These are phyloP conservation scores for Athene cunicularia DNA, from an alignment of 2,113 vertebrate genomes.

Conservation along the genomic window DNA sequence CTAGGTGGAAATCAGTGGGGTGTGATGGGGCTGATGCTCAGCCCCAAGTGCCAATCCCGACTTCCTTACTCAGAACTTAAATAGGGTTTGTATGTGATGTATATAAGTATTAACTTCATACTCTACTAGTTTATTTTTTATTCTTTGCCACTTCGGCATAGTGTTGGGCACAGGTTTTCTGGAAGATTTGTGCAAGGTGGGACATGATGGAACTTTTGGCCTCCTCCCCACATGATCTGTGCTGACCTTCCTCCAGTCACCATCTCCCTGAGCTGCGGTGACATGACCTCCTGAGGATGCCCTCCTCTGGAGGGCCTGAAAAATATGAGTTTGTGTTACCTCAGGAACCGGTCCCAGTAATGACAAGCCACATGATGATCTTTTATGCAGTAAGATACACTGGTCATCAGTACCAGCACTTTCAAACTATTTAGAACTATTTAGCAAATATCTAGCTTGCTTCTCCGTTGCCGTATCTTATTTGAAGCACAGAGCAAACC, in stretches of 20 bases:
- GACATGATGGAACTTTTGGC: accelerated
- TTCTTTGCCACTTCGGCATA: neutral
- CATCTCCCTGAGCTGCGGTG: neutral
- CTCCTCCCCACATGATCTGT: accelerated
- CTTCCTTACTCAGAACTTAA: neutral
- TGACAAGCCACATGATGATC: neutral
- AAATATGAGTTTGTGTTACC: neutral
- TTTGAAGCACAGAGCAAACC: neutral
- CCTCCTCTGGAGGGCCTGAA: neutral
- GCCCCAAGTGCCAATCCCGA: accelerated
- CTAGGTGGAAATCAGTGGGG: neutral
- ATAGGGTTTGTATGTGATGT: too few species aligned
- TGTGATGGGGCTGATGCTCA: accelerated
- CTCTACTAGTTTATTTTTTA: neutral
- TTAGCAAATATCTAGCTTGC: neutral
- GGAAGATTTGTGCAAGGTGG: neutral
- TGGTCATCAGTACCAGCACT: neutral
- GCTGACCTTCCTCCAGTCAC: neutral
- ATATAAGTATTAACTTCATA: neutral
- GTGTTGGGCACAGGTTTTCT: neutral
- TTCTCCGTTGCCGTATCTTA: neutral
- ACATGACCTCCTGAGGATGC: neutral
- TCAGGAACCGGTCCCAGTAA: neutral
- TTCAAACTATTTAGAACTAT: neutral
- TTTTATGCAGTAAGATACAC: neutral